Evolutionary conservation across 2,888 invertebrate species (phyloP), one percentile per base, ranked within the genome.

Genomic region (Cheilosia grossa): DNA sequence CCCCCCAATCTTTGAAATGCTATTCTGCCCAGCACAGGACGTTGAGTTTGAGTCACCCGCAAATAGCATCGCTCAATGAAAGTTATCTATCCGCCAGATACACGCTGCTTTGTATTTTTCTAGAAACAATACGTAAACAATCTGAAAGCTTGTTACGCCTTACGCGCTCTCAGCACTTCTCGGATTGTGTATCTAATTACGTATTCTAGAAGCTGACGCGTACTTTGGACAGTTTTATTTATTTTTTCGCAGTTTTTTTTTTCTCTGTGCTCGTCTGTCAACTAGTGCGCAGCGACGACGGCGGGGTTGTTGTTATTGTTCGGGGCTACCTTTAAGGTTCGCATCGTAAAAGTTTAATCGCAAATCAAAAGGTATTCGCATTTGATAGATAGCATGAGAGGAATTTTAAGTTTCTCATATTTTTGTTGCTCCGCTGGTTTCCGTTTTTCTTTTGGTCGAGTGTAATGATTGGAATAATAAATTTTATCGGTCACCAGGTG

Each of bases 331-430:
- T 40, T 64, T 17, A 42, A 44, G 19, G 47, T 56, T 72, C 49
- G 49, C 49, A 63, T 54, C 73, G 58, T 82, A 78, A 66, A 80
- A 85, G 69, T 85, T 85, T 80, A 85, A 85, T 85, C 80, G 75
- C 83, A 85, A 85, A 80, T 85, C 83, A 85, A 80, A 85, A 80
- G 80, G 80, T 80, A 80, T 74, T 70, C 78, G 69, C 63, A 81
- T 81, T 74, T 81, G 81, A 81, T 81, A 69, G 81, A 74, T 69
- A 69, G 69, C 69, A 69, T 81, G 81, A 69, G 69, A 21, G 7
- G 81, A 81, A 81, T 81, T 67, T 69, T n/a, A 58, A 63, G n/a
- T 69, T 9, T 33, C 13, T 37, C 37, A 37, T 37, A 13, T 37
- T 37, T 37, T 37, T 37, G 10, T 37, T 37, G 13, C 10, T 33